Base-by-base conservation (phyloP, 2,113 vertebrate species). In the Suncus etruscus region DNA sequence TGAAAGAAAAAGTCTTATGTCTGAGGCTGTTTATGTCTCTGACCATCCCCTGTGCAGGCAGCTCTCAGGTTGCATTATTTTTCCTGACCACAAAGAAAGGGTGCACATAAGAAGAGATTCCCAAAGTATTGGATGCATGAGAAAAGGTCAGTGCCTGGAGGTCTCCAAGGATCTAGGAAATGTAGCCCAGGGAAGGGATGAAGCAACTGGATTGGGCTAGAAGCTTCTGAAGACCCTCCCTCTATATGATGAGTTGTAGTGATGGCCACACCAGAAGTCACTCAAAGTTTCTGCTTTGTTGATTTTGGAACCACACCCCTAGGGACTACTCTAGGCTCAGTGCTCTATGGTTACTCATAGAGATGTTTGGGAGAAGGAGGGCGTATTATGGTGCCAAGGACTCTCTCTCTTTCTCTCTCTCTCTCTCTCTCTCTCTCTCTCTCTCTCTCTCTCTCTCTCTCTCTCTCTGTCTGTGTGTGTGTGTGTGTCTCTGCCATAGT, bases 121-220 rank as follows among this genome's bases (percentile, higher is more conserved):
- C 29, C n/a, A n/a, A 31, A 20, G 50, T 84, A 10, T 7, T 31
- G 27, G 74, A 87, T 88, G 50, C 85, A 7, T n/a, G 32, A 8
- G 69, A 51, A 86, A 89, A 92, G 81, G 47, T 91, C 16, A 32
- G 24, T 39, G 27, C 74, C 18, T n/a, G 25, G 96, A 77, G 39
- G 39, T 39, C 39, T 39, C 74, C 58, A 24, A 88, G 29, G 84
- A 61, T 89, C 90, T 80, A 27, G 31, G 81, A 29, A 0, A 11
- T 22, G 2, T n/a, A 63, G 58, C 4, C 87, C 89, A 83, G 25
- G 63, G 80, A 91, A 75, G n/a, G 58, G 32, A 0, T 0, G 0
- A 4, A 29, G 11, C 47, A 11, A n/a, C 87, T 50, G 48, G 89
- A 32, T 79, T 83, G 68, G 77, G 75, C 63, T 82, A 50, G 91